Conservation (phyloP, 1,140 invertebrate genomes). For the Limonius californicus region DNA sequence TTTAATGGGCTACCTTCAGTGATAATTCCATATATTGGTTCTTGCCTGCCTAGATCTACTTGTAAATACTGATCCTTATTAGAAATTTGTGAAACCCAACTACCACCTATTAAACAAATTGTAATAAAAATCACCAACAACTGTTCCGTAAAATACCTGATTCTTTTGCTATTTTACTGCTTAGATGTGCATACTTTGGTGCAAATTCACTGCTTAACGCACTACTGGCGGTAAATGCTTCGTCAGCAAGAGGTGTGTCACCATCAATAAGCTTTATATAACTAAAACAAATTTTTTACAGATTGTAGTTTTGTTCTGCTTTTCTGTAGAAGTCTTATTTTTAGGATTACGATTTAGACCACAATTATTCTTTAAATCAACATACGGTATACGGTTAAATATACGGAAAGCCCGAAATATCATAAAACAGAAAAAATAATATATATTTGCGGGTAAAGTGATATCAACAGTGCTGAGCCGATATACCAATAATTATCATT, state of each 20-base stretch:
- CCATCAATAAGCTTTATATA: conserved; percentile 56
- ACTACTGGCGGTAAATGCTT: conserved; percentile 59
- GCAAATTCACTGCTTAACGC: conserved; percentile 46
- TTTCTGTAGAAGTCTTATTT: no score
- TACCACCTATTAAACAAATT: conserved; percentile 48
- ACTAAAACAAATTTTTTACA: no score
- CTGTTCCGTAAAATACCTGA: conserved; percentile 36
- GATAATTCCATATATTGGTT: conserved; percentile 68
- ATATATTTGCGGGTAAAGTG: no score
- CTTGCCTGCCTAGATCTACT: conserved; percentile 58
- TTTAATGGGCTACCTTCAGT: conserved; percentile 62
- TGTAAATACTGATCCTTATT: conserved; percentile 64
- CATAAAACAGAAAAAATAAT: no score
- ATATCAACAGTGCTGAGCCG: no score
- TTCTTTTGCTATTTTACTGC: conserved; percentile 42
- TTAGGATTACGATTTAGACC: no score
- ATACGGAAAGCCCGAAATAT: no score
- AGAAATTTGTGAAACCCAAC: conserved; percentile 59
- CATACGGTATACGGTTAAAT: no score
- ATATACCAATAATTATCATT: no score
- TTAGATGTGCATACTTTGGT: conserved; percentile 52
- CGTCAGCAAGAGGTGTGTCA: conserved; percentile 50
- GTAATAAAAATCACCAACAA: neutral
- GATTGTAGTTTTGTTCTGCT: no score
- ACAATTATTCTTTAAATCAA: no score